phyloP scores from a whole-genome alignment of 2,888 invertebrate genomes.

The Latrodectus elegans region DNA sequence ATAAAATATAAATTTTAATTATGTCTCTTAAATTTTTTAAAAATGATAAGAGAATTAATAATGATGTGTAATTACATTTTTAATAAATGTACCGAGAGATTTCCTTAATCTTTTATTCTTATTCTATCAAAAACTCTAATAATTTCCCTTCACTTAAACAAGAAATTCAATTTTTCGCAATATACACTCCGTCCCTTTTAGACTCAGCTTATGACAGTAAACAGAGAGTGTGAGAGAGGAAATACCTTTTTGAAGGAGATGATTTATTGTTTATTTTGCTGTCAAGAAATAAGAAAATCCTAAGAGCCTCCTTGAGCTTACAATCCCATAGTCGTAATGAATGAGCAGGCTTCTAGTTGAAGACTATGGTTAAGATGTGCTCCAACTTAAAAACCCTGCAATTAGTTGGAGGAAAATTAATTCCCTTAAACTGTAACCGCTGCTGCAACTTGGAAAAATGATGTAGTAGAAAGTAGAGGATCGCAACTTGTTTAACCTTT shows the following conservation, averaged over 20 bases:
- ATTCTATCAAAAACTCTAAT: background rate
- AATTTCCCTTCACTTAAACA: background rate
- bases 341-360: slow-evolving; percentile 55
- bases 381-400: slow-evolving; percentile 59
- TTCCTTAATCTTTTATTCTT: no score
- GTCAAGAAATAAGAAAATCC: slow-evolving; percentile 46
- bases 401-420: slow-evolving; percentile 55
- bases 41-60: no score
- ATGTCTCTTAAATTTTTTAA: no score
- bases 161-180: background rate
- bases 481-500: slow-evolving; percentile 34
- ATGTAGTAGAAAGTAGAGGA: slow-evolving; percentile 2
- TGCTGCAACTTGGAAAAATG: slow-evolving; percentile 21
- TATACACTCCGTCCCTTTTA: background rate
- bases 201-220: slow-evolving; percentile 23
- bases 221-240: slow-evolving; percentile 45
- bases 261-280: slow-evolving; percentile 60
- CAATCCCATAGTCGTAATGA: slow-evolving; percentile 50
- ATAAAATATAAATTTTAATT: no score
- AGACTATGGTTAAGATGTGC: slow-evolving; percentile 57
- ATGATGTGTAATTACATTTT: no score
- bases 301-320: background rate
- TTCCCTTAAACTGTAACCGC: slow-evolving; percentile 32
- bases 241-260: slow-evolving; percentile 57
- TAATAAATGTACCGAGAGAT: no score